Conservation (phyloP, 1,140 invertebrate species). For the Galendromus occidentalis region DNA sequence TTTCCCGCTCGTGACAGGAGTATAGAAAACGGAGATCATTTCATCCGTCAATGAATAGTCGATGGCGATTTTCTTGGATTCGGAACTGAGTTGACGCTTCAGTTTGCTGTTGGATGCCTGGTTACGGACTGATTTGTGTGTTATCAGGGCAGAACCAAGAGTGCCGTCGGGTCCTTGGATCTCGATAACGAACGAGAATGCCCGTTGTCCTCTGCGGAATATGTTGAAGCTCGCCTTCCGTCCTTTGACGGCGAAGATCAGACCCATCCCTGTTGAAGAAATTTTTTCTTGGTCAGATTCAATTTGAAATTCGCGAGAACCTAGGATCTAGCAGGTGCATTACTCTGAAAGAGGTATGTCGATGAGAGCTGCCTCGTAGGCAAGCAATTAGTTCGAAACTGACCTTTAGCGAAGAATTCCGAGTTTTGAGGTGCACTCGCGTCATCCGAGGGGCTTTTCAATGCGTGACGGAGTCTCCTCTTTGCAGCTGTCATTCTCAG, state of each 20-base stretch:
- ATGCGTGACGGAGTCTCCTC: neutral
- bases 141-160: constrained; percentile 10
- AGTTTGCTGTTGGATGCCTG: neutral
- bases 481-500: neutral
- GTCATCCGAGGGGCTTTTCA: neutral
- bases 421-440: neutral
- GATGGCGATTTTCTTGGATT: constrained; percentile 10
- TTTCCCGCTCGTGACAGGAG: constrained; percentile 14
- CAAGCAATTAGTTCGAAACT: neutral
- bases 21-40: constrained; percentile 18
- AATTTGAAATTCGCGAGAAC: no score
- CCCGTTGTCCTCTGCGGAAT: constrained; percentile 13
- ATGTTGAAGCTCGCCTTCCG: constrained; percentile 19
- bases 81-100: neutral
- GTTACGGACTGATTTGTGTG: neutral
- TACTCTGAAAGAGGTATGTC: no score
- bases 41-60: constrained; percentile 18
- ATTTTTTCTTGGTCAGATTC: neutral
- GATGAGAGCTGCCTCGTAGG: neutral
- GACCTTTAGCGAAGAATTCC: constrained; percentile 7
- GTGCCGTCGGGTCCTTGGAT: constrained; percentile 18
- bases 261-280: constrained; percentile 18
- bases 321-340: no score
- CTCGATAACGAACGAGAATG: constrained; percentile 19
- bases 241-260: constrained; percentile 18